These are phyloP conservation scores for Macrotrachela quadricornifera DNA, from an alignment of 1,140 invertebrate species.

Conservation along the genomic window DNA sequence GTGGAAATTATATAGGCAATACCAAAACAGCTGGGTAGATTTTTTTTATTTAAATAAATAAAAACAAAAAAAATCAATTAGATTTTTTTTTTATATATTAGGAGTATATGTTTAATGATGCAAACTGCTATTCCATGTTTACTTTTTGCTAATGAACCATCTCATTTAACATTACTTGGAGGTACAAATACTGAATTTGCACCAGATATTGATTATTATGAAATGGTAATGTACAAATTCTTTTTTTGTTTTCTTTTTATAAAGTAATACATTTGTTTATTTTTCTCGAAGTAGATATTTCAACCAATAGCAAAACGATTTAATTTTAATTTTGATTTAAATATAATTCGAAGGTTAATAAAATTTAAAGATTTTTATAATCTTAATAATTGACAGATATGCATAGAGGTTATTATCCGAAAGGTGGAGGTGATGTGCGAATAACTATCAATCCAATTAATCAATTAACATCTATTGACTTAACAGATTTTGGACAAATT, in stretches of 20 bases:
- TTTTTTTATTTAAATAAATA: too few species aligned
- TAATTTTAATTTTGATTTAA: slow-evolving; percentile 46
- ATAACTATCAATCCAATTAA: slow-evolving; percentile 41
- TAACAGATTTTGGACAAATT: slow-evolving; percentile 42
- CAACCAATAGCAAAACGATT: slow-evolving; percentile 47
- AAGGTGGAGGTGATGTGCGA: slow-evolving; percentile 54
- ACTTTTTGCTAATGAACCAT: slow-evolving; percentile 38
- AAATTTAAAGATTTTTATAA: too few species aligned
- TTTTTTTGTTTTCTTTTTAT: too few species aligned
- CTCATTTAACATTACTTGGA: slow-evolving; percentile 42
- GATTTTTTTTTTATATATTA: too few species aligned
- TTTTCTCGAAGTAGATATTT: too few species aligned
- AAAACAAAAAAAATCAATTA: too few species aligned
- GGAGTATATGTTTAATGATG: slow-evolving; percentile 50
- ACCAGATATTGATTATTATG: slow-evolving; percentile 54
- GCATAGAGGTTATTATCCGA: slow-evolving; percentile 52
- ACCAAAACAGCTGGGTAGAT: slow-evolving; percentile 6
- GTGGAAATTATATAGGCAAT: slow-evolving; percentile 38
- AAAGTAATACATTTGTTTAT: too few species aligned
- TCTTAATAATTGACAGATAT: too few species aligned
- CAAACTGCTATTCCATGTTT: slow-evolving; percentile 60
- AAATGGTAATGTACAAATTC: not conserved
- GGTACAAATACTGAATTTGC: slow-evolving; percentile 81
- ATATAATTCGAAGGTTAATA: slow-evolving; percentile 34
- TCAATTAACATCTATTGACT: slow-evolving; percentile 36